Evolutionary conservation across 2,113 vertebrate species (phyloP).

Genomic region (Engystomops pustulosus): DNA sequence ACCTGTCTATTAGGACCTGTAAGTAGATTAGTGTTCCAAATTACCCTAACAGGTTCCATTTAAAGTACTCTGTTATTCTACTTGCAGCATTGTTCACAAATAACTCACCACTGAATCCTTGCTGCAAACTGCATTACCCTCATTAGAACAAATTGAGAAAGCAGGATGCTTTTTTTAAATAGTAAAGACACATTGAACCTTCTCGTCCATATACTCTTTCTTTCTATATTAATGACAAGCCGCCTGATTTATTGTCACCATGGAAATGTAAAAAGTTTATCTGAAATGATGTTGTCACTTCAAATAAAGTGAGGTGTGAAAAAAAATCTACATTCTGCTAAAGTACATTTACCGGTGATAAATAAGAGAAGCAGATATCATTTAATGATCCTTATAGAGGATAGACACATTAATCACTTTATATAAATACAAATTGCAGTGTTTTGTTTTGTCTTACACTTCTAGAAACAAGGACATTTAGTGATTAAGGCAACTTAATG

Average conservation of each 20-base stretch:
- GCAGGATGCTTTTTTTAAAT: neutral
- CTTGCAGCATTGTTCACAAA: neutral
- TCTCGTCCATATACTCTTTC: neutral
- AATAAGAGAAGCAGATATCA: neutral
- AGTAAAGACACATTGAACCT: neutral
- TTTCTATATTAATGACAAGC: neutral
- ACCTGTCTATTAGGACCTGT: too few relatives aligned
- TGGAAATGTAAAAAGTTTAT: constrained; percentile 17
- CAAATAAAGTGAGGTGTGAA: neutral
- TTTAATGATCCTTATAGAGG: neutral
- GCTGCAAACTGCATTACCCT: neutral
- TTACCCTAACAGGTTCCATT: too few relatives aligned
- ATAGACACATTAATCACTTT: neutral
- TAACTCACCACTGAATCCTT: neutral
- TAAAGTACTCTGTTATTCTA: too few relatives aligned
- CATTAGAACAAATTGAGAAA: neutral
- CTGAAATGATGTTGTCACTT: constrained; percentile 26
- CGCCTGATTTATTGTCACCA: neutral
- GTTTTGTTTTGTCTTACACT: too few relatives aligned
- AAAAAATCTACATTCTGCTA: neutral
- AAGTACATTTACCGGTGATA: constrained; percentile 9
- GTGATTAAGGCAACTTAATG: too few relatives aligned
- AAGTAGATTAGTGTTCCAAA: too few relatives aligned
- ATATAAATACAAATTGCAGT: neutral
- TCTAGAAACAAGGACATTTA: too few relatives aligned